Evolutionary conservation across 2,888 invertebrate genomes (phyloP).

Genomic region (Piscicola geometra): DNA sequence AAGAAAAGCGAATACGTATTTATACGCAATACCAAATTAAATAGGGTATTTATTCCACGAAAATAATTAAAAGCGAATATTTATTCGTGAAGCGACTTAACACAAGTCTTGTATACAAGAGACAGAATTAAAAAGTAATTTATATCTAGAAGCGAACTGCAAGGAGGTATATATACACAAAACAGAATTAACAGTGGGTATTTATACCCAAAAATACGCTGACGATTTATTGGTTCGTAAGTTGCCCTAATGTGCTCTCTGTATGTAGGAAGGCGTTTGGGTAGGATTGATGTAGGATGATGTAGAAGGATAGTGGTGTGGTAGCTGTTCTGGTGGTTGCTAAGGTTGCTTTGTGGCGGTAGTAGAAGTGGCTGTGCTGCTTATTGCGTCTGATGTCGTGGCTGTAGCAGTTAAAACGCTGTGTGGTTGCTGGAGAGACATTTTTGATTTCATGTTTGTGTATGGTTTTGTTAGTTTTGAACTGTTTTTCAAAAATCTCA

Average conservation of each 20-base stretch:
- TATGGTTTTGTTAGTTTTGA: too few species aligned
- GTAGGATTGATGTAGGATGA: background rate
- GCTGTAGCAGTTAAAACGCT: too few species aligned
- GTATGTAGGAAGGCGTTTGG: constrained; percentile 13
- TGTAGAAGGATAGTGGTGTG: constrained; percentile 1
- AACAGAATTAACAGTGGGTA: background rate
- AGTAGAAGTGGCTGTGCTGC: too few species aligned
- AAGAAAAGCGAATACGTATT: background rate
- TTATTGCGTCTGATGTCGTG: too few species aligned
- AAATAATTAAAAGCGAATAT: constrained; percentile 11
- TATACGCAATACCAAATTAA: background rate
- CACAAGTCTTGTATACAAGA: background rate
- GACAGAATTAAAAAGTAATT: constrained; percentile 9
- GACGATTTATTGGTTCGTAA: constrained; percentile 12
- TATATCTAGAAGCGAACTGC: background rate
- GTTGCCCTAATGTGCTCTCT: constrained; percentile 18
- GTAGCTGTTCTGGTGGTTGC: too few species aligned
- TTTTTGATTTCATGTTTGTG: too few species aligned
- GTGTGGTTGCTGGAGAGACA: too few species aligned
- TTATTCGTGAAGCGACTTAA: constrained; percentile 16
- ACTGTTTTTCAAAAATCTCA: too few species aligned
- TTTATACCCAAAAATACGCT: constrained; percentile 14
- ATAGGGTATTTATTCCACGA: background rate
- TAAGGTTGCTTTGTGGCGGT: too few species aligned
- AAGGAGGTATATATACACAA: constrained; percentile 7